These are phyloP conservation scores for Enteromius treurensis DNA, from an alignment of 2,797 vertebrate genomes.

Conservation along the genomic window DNA sequence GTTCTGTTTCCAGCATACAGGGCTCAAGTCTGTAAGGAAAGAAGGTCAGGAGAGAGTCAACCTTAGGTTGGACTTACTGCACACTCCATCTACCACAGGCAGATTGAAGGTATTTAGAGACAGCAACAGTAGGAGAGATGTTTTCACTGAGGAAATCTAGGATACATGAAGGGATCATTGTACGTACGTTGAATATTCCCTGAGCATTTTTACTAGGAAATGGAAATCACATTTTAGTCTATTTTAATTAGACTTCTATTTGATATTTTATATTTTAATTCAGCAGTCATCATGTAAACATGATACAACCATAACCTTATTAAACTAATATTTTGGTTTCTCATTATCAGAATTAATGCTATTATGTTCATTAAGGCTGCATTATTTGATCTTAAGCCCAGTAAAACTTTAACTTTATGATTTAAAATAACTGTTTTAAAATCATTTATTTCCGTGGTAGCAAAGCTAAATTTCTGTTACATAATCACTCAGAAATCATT, in stretches of 20 bases:
- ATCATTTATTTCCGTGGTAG: not conserved
- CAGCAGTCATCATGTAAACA: not conserved
- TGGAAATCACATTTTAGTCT: not conserved
- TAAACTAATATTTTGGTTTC: not conserved
- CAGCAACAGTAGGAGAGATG: not conserved
- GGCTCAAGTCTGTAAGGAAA: not conserved
- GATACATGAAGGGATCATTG: not conserved
- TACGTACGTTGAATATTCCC: not conserved
- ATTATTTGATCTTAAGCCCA: not conserved
- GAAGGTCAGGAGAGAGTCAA: not conserved
- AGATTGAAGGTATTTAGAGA: not conserved
- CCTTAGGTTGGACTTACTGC: not conserved
- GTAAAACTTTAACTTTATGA: not conserved
- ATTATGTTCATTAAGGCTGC: not conserved
- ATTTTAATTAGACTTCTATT: no score
- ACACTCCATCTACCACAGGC: not conserved
- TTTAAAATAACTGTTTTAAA: no score
- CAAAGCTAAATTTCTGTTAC: not conserved
- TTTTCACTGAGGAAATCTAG: not conserved
- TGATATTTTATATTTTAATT: not conserved
- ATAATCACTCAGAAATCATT: not conserved
- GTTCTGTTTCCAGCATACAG: not conserved
- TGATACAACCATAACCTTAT: not conserved
- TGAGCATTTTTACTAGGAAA: not conserved
- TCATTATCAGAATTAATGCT: not conserved